Evolutionary conservation across 2,113 vertebrate species (phyloP).

Genomic region (Addax nasomaculatus): DNA sequence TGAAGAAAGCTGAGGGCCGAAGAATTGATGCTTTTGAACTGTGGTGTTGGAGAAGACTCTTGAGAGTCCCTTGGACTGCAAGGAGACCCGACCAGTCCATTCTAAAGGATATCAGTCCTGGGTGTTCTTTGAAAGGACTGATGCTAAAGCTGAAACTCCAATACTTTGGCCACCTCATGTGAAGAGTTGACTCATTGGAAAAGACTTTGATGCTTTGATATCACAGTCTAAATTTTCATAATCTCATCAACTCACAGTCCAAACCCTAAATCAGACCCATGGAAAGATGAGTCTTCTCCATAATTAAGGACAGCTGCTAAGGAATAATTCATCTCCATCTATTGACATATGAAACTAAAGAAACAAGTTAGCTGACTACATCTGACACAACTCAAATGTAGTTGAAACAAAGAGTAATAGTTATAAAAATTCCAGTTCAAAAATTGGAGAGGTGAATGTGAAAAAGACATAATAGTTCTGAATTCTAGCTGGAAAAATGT

Average conservation of each 20-base stretch:
- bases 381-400: no score
- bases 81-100: no score
- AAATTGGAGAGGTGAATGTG: background rate
- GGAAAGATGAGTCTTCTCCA: background rate
- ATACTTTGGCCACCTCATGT: no score
- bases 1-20: accelerated
- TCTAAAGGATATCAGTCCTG: no score
- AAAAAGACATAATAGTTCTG: background rate
- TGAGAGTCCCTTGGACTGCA: no score
- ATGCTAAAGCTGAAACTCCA: no score
- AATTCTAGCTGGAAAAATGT: background rate
- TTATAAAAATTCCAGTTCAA: background rate
- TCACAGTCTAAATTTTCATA: background rate
- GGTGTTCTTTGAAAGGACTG: no score
- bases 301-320: background rate
- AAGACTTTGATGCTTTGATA: no score
- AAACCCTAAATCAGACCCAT: conserved; percentile 28
- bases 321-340: background rate
- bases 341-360: background rate
- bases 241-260: background rate
- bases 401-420: background rate
- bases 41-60: no score
- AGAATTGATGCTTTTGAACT: no score
- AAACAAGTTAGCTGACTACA: background rate
- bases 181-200: no score